These are phyloP conservation scores for Gallinago solitaria DNA, from an alignment of 2,797 vertebrate genomes.

Conservation along the genomic window DNA sequence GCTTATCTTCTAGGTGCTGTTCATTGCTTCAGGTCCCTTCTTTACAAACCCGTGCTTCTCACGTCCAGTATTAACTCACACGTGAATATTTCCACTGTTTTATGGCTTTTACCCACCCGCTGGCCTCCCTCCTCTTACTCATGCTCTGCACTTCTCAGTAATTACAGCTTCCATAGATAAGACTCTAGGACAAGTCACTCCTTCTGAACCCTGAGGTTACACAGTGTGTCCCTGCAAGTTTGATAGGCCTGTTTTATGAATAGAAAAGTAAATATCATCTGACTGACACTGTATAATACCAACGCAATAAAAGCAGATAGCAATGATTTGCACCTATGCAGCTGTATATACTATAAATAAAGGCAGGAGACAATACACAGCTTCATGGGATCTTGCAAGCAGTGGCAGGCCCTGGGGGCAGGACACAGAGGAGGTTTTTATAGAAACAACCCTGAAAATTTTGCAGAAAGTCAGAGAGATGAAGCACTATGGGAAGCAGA, in stretches of 20 bases:
- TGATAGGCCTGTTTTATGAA: not conserved
- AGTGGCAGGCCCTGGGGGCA: not conserved
- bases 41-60: not conserved
- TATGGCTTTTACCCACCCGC: not conserved
- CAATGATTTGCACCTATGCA: not conserved
- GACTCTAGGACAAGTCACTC: not conserved
- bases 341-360: slow-evolving; percentile 29
- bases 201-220: not conserved
- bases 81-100: not conserved
- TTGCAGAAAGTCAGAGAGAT: not conserved
- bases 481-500: not conserved
- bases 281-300: not conserved
- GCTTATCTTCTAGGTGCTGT: not conserved
- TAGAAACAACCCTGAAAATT: not conserved
- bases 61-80: not conserved
- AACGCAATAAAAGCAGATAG: not conserved
- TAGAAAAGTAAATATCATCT: slow-evolving; percentile 1
- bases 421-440: not conserved
- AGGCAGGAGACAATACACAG: not conserved
- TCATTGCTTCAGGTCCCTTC: not conserved
- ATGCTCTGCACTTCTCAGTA: not conserved
- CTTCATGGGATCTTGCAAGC: slow-evolving; percentile 3
- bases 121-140: not conserved
- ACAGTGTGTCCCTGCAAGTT: not conserved
- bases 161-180: not conserved